phyloP scores from a whole-genome alignment of 2,797 vertebrate species.

The Bryconaethiops microstoma region DNA sequence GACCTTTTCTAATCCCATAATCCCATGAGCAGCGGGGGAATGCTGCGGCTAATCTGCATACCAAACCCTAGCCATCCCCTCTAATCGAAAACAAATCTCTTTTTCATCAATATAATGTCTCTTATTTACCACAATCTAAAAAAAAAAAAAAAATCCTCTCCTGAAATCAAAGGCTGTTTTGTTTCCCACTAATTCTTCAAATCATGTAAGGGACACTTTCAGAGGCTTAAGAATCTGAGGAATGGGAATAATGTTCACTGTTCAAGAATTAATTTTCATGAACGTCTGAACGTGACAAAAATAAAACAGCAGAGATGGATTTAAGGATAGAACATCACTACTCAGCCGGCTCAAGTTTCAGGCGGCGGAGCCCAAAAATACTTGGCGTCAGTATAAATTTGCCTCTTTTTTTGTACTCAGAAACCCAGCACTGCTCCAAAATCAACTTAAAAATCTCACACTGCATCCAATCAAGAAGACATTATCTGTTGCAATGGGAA shows the following conservation, averaged over 20 bases:
- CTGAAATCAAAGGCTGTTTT: constrained; percentile 19
- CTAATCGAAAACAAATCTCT: constrained; percentile 43
- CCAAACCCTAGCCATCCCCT: constrained; percentile 22
- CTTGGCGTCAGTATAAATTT: not conserved
- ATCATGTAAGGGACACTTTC: constrained; percentile 8
- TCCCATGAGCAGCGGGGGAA: constrained; percentile 43
- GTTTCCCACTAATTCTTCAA: constrained; percentile 16
- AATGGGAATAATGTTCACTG: not conserved
- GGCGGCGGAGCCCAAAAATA: not conserved
- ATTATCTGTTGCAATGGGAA: too few relatives aligned
- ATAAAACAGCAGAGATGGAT: not conserved
- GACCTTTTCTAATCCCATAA: constrained; percentile 51
- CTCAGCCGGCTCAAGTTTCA: not conserved
- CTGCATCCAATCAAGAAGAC: too few relatives aligned
- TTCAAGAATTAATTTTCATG: not conserved
- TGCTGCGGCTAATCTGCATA: constrained; percentile 43
- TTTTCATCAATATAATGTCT: constrained; percentile 40
- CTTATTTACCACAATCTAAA: constrained; percentile 30
- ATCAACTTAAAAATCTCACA: too few relatives aligned
- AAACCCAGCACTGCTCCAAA: too few relatives aligned
- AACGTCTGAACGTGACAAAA: too few relatives aligned
- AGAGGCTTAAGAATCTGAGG: not conserved
- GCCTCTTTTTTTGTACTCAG: too few relatives aligned
- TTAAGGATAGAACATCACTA: not conserved
- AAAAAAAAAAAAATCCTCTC: constrained; percentile 6